A percentile compares a stretch with the other conserved stretches of the same genome.
Conservation (phyloP, 2,113 vertebrate genomes). For the Hystrix cristata region DNA sequence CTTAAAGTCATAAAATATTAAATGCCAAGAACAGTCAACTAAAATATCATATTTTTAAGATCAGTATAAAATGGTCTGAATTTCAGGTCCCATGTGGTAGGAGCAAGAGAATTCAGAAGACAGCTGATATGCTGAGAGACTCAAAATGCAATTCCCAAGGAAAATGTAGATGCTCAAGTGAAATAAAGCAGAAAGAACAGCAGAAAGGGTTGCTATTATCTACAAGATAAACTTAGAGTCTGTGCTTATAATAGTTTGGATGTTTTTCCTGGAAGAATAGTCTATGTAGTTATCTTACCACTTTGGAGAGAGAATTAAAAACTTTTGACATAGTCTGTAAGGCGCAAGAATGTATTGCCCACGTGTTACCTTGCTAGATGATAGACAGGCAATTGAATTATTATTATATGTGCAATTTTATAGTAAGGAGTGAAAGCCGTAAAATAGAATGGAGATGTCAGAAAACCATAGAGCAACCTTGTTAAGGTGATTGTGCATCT, state of each 20-base stretch:
- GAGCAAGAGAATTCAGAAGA: background rate
- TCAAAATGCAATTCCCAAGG: background rate
- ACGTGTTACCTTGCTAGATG: background rate
- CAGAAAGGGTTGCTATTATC: background rate
- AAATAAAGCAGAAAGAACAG: background rate
- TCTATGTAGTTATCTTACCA: background rate
- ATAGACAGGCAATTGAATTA: background rate
- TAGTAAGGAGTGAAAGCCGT: background rate
- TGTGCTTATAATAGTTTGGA: background rate
- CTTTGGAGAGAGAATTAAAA: constrained; percentile 53
- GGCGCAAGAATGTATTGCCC: background rate
- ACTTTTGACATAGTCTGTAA: constrained; percentile 9
- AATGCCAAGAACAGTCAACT: background rate
- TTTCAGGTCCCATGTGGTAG: background rate
- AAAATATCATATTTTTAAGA: background rate
- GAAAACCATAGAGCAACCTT: background rate
- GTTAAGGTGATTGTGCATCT: background rate
- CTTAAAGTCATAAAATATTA: background rate
- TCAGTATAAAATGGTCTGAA: background rate
- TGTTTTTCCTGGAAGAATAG: background rate
- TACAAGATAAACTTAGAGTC: background rate
- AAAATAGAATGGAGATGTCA: background rate
- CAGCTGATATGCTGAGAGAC: background rate
- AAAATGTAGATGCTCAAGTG: background rate
- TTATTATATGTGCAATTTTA: background rate